Conservation (phyloP, 2,113 vertebrate species). For the Emydura subglobosa region DNA sequence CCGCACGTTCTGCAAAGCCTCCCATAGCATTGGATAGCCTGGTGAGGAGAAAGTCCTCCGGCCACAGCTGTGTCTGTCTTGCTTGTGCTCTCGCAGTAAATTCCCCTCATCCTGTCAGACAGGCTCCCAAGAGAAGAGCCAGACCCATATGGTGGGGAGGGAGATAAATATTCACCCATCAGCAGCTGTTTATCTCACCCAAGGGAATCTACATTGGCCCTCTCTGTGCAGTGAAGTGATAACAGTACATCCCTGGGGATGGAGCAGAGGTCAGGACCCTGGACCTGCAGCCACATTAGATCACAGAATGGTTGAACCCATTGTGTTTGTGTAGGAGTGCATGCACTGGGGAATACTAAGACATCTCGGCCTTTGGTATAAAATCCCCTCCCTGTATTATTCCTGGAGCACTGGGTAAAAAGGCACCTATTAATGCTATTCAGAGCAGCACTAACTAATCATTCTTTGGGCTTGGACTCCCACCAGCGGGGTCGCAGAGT, state of each 20-base stretch:
- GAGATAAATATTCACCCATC: background rate
- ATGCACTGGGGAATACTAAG: background rate
- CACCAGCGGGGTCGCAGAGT: background rate
- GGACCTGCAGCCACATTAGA: background rate
- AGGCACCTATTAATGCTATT: background rate
- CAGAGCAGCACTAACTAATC: background rate
- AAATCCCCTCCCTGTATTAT: background rate
- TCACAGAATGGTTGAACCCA: background rate
- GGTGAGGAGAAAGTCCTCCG: background rate
- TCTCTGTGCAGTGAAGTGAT: background rate
- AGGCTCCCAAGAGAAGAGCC: background rate
- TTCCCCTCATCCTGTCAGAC: background rate
- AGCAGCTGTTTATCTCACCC: background rate
- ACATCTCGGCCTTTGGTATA: background rate
- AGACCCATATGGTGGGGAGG: no score
- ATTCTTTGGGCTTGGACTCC: background rate
- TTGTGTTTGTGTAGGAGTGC: background rate
- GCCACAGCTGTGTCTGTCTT: background rate
- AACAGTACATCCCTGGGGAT: background rate
- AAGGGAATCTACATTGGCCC: background rate
- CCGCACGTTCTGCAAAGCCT: background rate
- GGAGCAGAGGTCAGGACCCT: background rate
- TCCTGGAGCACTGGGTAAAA: background rate
- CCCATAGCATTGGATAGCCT: fast-evolving
- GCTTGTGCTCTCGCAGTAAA: background rate